Evolutionary conservation across 23 tunicate species (phyloP), one percentile per base, ranked within the genome.

Genomic region (Corella eumyota): DNA sequence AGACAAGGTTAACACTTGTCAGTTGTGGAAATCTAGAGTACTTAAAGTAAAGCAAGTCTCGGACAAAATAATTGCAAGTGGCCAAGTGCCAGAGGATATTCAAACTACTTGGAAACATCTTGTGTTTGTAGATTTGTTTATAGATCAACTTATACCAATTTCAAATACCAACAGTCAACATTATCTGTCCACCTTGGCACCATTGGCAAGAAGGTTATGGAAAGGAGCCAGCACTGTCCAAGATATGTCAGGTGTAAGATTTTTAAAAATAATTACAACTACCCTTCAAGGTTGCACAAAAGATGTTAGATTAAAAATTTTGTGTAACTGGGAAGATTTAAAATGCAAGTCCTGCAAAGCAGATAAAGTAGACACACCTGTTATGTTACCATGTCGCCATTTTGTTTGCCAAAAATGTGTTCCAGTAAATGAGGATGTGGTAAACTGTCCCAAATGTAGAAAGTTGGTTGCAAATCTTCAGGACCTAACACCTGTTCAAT

Each of bases 381-480:
- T 61, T 0, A 22, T 49, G 6, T 47, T 78, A 2, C 70, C 76
- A 6, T 78, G 85, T 34, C 47, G 65, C 9, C 85, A 78, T 62
- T 32, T 45, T 31, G 4, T 58, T 34, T 78, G 85, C 38, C 20
- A 58, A 30, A 61, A 49, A 11, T 78, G 85, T 38, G 36, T 62
- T 36, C 45, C 45, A 0, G 32, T 67, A 30, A 35, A 50, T 2
- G 65, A 58, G 30, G 50, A 19, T 25, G 55, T 25, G 13, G 44
- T 40, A 9, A 57, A 33, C 0, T 78, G 85, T 62, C 85, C 76
- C 13, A 69, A 23, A 61, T 78, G 85, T 51, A 54, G 74, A 34
- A 55, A 13, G 1, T 4, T 2, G 5, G 36, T 68, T 68, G 44
- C 52, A 26, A 30, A 55, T 37, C 30, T 50, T 13, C 9, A 24